Base-by-base conservation (phyloP, 2,797 vertebrate species). In the Kryptolebias ocellatus region DNA sequence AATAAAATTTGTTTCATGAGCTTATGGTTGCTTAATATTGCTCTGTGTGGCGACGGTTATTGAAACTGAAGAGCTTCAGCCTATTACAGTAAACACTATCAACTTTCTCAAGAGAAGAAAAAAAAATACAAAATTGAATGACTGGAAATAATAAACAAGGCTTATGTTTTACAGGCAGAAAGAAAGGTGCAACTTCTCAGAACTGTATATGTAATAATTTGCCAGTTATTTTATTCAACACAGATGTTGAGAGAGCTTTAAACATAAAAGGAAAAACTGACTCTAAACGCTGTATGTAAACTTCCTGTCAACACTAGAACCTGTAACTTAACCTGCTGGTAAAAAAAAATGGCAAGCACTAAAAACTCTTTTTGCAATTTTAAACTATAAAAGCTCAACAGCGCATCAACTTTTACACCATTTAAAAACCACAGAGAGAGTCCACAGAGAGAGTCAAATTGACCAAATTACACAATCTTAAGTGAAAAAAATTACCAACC, bases 401-500 rank as follows among this genome's bases (percentile, higher is more conserved):
- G 6, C 9, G 12, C 14, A 58, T 18, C 0, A 45, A 12, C 29
- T n/a, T 52, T 37, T 46, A 29, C 44, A 12, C n/a, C 9, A 37
- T 18, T 17, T 12, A 31, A 29, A 31, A n/a, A 31, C 29, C 15
- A n/a, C n/a, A n/a, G n/a, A n/a, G 31, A 8, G 31, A 34, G 9
- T 5, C 10, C 9, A 9, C 10, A 10, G 10, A 39, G 11, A 39
- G 11, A 9, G 9, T 39, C 37, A 39, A 39, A 39, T 10, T 39
- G 37, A 39, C 37, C 9, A 39, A 9, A 39, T 39, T 39, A 39
- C 2, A 50, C 2, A 39, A 64, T 53, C 58, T 61, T 15, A 68
- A 62, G 12, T 24, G 58, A 39, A 28, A 10, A 51, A 53, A 55
- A 42, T 46, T 55, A 93, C 92, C 76, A 78, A 93, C 93, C 91